Evolutionary conservation across 2,888 invertebrate genomes (phyloP), one percentile per base, ranked within the genome.

Genomic region (Drosophila niveifrons): DNA sequence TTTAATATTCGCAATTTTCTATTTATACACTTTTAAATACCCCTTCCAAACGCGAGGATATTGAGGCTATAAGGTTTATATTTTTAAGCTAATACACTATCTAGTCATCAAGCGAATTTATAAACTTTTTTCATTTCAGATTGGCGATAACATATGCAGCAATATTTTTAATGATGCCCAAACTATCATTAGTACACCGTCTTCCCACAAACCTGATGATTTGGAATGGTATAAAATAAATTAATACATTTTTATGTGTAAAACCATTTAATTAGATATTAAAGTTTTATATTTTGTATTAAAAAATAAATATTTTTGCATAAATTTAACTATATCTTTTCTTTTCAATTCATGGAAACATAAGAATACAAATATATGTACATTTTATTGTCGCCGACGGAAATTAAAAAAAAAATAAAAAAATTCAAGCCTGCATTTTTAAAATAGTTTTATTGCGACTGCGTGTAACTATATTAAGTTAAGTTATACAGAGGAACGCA

Each of bases 141-240:
- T 97, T 91, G 95, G 96, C 90, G 97, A 97, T 93, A 96, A 96
- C 91, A 96, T 97, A 92, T 95, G 96, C 91, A 96, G 94, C 93
- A 97, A 96, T 92, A 96, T 97, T 92, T 94, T 97, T 91, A 97
- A 97, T 90, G 96, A 96, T 93, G 97, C 98, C 91, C 97, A 97
- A 93, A 97, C 96, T 83, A 94, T 98, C 91, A 97, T 98, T 91
- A 97, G 96, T 93, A 96, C 97, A 82, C 88, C 84, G 88, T 95
- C 96, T 90, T 95, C 96, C 90, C 96, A 95, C 93, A 97, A 97
- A 94, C 95, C 96, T 80, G 92, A 92, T 76, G 91, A 91, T 80
- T 91, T 91, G 90, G 91, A 92, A 88, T 92, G 92, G 92, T 92
- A 92, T 91, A 92, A 92, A 90, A 91, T 92, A 80, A 91, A 91